Evolutionary conservation across 2,113 vertebrate species (phyloP).

Genomic region (Phainopepla nitens): DNA sequence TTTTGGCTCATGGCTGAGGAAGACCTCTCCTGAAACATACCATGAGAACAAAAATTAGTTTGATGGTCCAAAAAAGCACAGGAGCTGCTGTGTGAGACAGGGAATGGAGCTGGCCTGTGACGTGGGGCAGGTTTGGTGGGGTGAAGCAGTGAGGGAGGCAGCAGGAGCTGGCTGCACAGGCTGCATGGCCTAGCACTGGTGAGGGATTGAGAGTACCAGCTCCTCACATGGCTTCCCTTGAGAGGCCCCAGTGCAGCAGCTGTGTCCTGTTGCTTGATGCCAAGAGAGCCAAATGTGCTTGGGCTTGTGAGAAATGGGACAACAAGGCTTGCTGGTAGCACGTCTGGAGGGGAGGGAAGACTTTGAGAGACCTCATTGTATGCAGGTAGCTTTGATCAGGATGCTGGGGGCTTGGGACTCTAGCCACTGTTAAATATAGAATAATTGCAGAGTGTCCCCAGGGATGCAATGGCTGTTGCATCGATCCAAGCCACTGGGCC

Average conservation of each 20-base stretch:
- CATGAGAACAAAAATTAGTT: background rate
- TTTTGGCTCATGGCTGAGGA: background rate
- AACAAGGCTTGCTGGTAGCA: background rate
- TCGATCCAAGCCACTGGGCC: background rate
- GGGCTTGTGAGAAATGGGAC: background rate
- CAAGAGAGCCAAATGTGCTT: background rate
- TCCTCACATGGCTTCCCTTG: rapidly evolving
- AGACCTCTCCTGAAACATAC: background rate
- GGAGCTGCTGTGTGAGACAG: background rate
- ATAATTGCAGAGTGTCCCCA: background rate
- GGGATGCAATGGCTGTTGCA: background rate
- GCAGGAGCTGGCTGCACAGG: background rate
- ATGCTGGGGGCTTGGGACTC: background rate
- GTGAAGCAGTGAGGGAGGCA: background rate
- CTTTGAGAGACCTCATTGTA: background rate
- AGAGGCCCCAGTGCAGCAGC: background rate
- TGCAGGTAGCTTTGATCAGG: background rate
- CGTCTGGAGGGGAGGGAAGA: background rate
- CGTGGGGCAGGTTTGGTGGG: background rate
- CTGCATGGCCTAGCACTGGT: background rate
- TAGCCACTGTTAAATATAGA: background rate
- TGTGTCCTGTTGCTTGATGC: background rate
- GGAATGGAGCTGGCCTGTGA: background rate
- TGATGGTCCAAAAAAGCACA: background rate
- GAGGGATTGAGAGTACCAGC: background rate